These are phyloP conservation scores for Oreochromis grahami DNA, from an alignment of 2,797 vertebrate genomes.

Conservation along the genomic window DNA sequence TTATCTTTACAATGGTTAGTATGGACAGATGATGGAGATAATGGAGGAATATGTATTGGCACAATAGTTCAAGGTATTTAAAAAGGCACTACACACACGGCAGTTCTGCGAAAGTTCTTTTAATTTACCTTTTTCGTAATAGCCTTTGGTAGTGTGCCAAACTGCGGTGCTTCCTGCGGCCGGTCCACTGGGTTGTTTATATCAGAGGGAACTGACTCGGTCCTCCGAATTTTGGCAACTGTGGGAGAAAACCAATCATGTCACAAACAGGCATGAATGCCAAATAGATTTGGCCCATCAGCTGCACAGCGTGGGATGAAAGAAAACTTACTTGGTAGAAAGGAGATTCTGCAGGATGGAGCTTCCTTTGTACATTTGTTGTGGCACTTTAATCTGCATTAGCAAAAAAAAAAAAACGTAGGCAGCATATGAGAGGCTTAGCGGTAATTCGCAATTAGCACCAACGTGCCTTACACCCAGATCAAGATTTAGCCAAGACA, in stretches of 20 bases:
- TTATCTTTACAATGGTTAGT: background rate
- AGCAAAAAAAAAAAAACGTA: background rate
- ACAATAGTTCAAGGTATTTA: background rate
- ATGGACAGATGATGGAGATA: background rate
- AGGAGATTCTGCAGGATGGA: slow-evolving; percentile 93
- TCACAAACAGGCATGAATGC: background rate
- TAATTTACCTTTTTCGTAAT: slow-evolving; percentile 91
- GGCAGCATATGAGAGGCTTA: background rate
- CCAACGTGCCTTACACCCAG: background rate
- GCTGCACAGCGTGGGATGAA: background rate
- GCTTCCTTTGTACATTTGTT: slow-evolving; percentile 98
- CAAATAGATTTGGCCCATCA: background rate
- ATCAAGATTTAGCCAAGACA: background rate
- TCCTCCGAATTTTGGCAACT: slow-evolving; percentile 94
- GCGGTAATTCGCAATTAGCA: background rate
- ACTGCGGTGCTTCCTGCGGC: slow-evolving; percentile 86
- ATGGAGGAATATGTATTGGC: background rate
- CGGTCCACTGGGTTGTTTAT: slow-evolving; percentile 97
- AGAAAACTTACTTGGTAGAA: slow-evolving; percentile 85
- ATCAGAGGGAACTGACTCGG: slow-evolving; percentile 95
- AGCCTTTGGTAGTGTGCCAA: slow-evolving; percentile 93
- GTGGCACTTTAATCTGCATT: slow-evolving; percentile 94
- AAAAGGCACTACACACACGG: background rate
- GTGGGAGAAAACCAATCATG: background rate
- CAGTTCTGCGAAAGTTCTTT: background rate